These are phyloP conservation scores for Cephus spinipes DNA, from an alignment of 2,888 invertebrate genomes.

Conservation along the genomic window DNA sequence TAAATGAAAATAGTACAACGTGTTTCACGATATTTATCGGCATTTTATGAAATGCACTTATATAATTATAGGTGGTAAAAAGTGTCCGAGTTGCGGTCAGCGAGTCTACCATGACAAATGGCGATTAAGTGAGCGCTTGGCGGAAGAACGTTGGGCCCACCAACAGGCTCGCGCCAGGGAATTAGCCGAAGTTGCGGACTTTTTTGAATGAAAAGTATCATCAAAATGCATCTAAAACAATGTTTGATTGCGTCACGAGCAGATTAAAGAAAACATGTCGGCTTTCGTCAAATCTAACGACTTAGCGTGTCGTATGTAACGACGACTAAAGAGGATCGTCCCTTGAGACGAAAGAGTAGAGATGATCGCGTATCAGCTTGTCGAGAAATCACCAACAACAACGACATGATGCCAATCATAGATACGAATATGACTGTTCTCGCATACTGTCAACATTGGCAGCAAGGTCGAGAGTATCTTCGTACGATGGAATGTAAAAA, in stretches of 20 bases:
- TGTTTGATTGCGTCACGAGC: not conserved
- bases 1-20: not conserved
- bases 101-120: slow-evolving; percentile 81
- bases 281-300: not conserved
- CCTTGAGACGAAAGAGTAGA: not conserved
- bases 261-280: not conserved
- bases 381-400: not conserved
- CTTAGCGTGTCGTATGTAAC: not conserved
- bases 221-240: not conserved
- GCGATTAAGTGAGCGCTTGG: slow-evolving; percentile 76
- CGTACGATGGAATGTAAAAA: not conserved
- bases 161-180: slow-evolving; percentile 81
- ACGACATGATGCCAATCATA: not conserved
- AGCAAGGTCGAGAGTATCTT: not conserved
- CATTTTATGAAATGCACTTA: not conserved
- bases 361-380: not conserved
- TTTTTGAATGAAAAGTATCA: slow-evolving; percentile 68
- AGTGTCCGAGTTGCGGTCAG: slow-evolving; percentile 74
- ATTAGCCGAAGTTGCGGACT: slow-evolving; percentile 81
- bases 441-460: not conserved
- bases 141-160: slow-evolving; percentile 83
- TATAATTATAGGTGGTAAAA: slow-evolving; percentile 73
- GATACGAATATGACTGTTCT: not conserved
- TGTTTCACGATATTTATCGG: not conserved
- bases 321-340: too few species aligned